phyloP scores from a whole-genome alignment of 2,888 invertebrate genomes.

The Erpobdella octoculata region DNA sequence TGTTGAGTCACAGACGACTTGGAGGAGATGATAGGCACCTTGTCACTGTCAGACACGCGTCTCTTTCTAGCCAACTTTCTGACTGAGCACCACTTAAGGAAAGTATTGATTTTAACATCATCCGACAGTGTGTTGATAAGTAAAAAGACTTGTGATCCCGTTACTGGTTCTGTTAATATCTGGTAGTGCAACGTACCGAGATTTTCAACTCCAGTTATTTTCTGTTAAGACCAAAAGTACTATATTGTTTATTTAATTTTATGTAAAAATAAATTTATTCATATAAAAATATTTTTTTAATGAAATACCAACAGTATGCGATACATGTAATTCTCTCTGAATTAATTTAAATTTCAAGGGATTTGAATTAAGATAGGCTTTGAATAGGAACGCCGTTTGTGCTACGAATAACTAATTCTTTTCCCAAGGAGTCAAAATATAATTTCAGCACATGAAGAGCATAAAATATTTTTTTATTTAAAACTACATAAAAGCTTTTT shows the following conservation, averaged over 20 bases:
- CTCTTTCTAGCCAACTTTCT: slow-evolving; percentile 6
- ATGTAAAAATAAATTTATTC: background rate
- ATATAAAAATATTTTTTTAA: too few relatives aligned
- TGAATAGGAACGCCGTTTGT: too few relatives aligned
- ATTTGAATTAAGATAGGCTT: too few relatives aligned
- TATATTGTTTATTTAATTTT: too few relatives aligned
- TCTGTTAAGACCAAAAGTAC: slow-evolving; percentile 1
- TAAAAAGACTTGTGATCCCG: slow-evolving; percentile 11
- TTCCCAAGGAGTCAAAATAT: too few relatives aligned
- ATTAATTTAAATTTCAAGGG: too few relatives aligned
- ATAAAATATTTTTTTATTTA: too few relatives aligned
- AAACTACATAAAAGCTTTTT: too few relatives aligned
- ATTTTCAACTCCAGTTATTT: background rate
- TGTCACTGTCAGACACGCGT: background rate
- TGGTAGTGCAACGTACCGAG: slow-evolving; percentile 19
- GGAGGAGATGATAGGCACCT: background rate
- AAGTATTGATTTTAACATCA: background rate
- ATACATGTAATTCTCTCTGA: too few relatives aligned
- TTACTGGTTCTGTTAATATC: slow-evolving; percentile 1
- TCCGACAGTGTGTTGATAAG: slow-evolving; percentile 7
- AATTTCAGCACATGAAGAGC: too few relatives aligned
- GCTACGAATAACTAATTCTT: too few relatives aligned
- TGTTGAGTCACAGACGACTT: background rate
- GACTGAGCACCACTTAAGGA: slow-evolving; percentile 12
- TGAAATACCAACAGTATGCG: too few relatives aligned